A percentile compares a stretch with the other conserved stretches of the same genome.
Conservation (phyloP, 2,113 vertebrate genomes). For the Climacteris rufus region DNA sequence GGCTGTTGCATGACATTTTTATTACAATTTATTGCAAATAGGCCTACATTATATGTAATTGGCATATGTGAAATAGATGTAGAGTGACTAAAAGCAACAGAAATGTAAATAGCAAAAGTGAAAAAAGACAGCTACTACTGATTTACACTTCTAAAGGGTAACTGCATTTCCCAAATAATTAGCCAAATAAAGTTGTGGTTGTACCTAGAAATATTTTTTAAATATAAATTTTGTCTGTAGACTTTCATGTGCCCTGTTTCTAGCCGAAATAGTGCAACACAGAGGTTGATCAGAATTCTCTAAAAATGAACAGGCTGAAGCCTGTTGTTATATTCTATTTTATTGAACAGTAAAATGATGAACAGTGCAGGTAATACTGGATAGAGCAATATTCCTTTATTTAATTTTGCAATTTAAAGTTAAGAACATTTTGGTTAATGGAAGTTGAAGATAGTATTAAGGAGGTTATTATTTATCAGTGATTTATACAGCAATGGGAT, state of each 20-base stretch:
- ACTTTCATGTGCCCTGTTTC: background rate
- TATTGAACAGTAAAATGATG: background rate
- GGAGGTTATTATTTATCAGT: background rate
- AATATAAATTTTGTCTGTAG: background rate
- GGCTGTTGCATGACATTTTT: background rate
- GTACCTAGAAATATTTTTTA: background rate
- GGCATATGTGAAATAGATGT: background rate
- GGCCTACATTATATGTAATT: background rate
- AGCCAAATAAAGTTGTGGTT: background rate
- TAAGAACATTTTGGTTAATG: constrained; percentile 26
- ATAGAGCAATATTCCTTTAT: constrained; percentile 2
- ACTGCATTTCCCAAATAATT: background rate
- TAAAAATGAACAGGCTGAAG: background rate
- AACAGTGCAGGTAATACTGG: background rate
- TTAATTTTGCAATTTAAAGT: constrained; percentile 29
- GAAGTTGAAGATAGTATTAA: constrained; percentile 6
- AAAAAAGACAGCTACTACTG: background rate
- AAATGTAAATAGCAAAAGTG: background rate
- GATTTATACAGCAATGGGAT: background rate
- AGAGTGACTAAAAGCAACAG: background rate
- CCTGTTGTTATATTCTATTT: background rate
- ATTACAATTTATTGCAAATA: background rate
- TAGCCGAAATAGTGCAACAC: background rate
- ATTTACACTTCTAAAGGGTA: background rate
- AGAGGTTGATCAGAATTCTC: background rate